These are phyloP conservation scores for Cyprinella venusta DNA, from an alignment of 2,797 vertebrate genomes.

Conservation along the genomic window DNA sequence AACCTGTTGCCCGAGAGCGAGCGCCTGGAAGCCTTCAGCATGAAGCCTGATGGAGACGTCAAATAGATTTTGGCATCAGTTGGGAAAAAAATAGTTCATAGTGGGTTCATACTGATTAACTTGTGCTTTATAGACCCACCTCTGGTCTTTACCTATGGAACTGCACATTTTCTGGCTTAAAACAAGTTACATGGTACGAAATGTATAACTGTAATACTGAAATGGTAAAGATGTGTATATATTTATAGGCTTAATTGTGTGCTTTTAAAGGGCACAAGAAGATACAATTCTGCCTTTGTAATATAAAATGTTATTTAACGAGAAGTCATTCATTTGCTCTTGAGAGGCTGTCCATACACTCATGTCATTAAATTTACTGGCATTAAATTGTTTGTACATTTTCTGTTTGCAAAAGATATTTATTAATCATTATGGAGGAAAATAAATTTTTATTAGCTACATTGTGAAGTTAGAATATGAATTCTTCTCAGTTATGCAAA, in stretches of 20 bases:
- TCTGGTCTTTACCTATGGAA: not conserved
- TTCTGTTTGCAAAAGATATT: not conserved
- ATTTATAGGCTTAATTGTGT: conserved; percentile 1
- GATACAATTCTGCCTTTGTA: not conserved
- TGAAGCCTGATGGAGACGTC: conserved; percentile 85
- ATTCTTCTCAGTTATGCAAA: not conserved
- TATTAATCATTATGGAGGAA: not conserved
- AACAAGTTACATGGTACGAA: conserved; percentile 4
- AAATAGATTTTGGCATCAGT: conserved; percentile 52
- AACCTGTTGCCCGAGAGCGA: conserved; percentile 92
- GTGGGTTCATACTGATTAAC: not conserved
- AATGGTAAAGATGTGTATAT: conserved; percentile 14
- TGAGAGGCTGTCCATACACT: not conserved
- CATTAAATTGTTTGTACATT: conserved; percentile 24
- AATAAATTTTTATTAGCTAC: not conserved
- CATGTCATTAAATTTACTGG: conserved; percentile 17
- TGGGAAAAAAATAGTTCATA: not conserved
- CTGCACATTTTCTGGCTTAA: not conserved
- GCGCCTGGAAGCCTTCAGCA: conserved; percentile 93
- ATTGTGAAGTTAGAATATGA: not conserved
- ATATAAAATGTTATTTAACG: conserved; percentile 26
- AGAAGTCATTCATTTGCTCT: not conserved
- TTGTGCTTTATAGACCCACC: conserved; percentile 14
- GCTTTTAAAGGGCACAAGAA: conserved; percentile 8
- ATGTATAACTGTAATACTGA: not conserved